phyloP scores from a whole-genome alignment of 2,888 invertebrate species.

The Limnephilus auricula region DNA sequence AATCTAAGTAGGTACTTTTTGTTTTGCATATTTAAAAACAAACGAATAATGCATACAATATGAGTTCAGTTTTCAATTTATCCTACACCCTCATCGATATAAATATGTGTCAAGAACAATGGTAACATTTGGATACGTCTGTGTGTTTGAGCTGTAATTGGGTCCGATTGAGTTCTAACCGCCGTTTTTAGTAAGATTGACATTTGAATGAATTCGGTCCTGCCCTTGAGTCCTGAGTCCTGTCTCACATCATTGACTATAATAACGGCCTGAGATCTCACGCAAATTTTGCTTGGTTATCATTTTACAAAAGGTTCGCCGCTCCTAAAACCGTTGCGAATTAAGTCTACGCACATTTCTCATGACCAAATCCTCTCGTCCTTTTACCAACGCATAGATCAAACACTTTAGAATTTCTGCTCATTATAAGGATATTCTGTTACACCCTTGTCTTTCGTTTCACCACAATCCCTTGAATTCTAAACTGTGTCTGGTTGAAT shows the following conservation, averaged over 20 bases:
- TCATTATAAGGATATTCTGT: background rate
- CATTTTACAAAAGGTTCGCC: conserved; percentile 23
- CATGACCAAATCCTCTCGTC: background rate
- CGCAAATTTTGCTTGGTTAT: background rate
- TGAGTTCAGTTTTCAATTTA: background rate
- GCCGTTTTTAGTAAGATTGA: background rate
- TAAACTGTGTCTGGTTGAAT: background rate
- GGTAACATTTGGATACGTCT: background rate
- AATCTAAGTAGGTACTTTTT: background rate
- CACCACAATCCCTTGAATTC: background rate
- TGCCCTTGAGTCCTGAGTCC: background rate
- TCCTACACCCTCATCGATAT: background rate
- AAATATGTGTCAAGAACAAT: background rate
- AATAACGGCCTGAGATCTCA: background rate
- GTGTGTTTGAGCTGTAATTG: background rate
- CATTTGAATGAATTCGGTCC: background rate
- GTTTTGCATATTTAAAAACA: background rate
- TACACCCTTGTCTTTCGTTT: background rate
- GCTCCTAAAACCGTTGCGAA: conserved; percentile 17
- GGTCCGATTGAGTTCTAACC: background rate
- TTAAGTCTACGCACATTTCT: background rate
- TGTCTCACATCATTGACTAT: conserved; percentile 4
- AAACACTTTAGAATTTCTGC: background rate
- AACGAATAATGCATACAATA: background rate
- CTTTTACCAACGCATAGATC: background rate